A percentile compares a stretch with the other conserved stretches of the same genome.
These are phyloP conservation scores for Chondrilla cf. caribensis DNA, from an alignment of 37 sponge, comb jelly and placozoan genomes.

Conservation along the genomic window DNA sequence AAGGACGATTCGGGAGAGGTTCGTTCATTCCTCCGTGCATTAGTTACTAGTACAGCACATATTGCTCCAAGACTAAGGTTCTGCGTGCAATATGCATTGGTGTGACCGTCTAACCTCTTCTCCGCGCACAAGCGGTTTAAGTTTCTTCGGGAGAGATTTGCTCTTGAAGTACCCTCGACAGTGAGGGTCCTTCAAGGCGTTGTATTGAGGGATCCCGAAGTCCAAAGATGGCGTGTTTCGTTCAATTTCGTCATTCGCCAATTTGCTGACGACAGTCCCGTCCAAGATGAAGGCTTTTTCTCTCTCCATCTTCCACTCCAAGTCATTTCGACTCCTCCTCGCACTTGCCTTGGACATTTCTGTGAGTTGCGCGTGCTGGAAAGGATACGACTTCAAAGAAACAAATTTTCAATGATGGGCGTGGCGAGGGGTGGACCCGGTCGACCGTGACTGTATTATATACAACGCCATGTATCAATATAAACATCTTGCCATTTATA, in stretches of 20 bases:
- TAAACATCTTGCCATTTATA: no score
- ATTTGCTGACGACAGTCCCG: constrained; percentile 48
- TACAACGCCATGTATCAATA: no score
- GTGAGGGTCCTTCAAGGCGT: constrained; percentile 48
- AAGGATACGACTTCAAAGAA: background rate
- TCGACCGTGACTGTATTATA: no score
- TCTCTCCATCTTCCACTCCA: constrained; percentile 31
- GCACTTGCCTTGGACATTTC: background rate
- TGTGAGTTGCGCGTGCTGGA: background rate
- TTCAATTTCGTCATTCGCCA: constrained; percentile 68
- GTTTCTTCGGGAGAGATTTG: constrained; percentile 48
- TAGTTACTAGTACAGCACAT: no score
- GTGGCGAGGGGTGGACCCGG: no score
- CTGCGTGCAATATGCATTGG: no score
- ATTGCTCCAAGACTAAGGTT: no score
- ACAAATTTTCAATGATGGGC: no score
- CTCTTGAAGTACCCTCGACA: constrained; percentile 41
- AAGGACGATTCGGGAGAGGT: no score
- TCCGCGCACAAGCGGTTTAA: background rate
- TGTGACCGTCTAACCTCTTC: constrained; percentile 2
- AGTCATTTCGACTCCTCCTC: background rate
- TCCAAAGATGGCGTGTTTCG: constrained; percentile 59
- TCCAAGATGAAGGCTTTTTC: constrained; percentile 68
- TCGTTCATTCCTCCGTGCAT: no score
- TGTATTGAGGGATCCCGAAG: constrained; percentile 72